phyloP scores from a whole-genome alignment of 2,113 vertebrate species.

The Myotis brandtii region DNA sequence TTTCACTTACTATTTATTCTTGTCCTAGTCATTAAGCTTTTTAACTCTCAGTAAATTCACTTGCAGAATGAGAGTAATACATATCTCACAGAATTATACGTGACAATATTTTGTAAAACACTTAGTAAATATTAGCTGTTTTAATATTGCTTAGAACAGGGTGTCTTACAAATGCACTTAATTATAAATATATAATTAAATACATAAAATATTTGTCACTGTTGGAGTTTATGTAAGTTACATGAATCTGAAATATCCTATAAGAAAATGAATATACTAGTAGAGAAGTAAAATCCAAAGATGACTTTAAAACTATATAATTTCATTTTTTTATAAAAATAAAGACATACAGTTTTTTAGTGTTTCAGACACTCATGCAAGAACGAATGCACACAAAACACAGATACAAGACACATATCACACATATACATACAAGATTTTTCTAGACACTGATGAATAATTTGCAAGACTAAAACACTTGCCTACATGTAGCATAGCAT shows the following conservation, averaged over 20 bases:
- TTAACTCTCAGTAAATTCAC: background rate
- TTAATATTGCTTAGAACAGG: conserved; percentile 6
- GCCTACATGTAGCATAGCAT: background rate
- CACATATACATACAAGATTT: background rate
- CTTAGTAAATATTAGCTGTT: background rate
- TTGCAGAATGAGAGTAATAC: background rate
- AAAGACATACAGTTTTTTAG: background rate
- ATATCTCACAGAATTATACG: background rate
- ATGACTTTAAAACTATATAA: background rate
- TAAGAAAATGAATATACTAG: background rate
- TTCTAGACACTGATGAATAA: background rate
- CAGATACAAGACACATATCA: background rate
- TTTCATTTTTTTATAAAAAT: conserved; percentile 16
- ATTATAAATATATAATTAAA: background rate
- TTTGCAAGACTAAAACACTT: conserved; percentile 9
- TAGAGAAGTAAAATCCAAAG: background rate
- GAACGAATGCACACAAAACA: background rate
- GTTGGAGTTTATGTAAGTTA: background rate
- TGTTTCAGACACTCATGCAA: background rate
- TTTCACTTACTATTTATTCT: background rate
- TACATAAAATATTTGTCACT: background rate
- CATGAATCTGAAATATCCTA: background rate
- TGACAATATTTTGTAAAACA: background rate
- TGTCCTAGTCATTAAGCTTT: background rate
- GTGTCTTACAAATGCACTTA: background rate